Evolutionary conservation across 1,140 invertebrate species (phyloP).

Genomic region (Macrotrachela quadricornifera): DNA sequence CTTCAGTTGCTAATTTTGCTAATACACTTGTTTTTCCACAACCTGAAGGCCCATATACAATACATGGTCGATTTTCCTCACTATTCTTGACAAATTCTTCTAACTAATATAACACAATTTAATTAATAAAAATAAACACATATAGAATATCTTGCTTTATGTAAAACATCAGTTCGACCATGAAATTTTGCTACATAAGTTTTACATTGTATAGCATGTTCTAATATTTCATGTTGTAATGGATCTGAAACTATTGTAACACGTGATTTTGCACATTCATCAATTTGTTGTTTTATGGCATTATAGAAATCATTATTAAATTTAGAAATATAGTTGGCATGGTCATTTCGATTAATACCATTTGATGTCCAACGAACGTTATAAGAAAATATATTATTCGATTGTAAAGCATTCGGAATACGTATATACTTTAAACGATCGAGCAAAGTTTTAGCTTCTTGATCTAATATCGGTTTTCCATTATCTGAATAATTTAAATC

Average conservation of each 20-base stretch:
- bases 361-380: too few species aligned
- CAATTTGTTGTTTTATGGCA: too few species aligned
- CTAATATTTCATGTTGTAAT: constrained; percentile 7
- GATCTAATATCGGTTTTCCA: neutral
- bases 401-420: too few species aligned
- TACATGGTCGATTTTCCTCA: constrained; percentile 26
- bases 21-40: constrained; percentile 22
- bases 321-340: too few species aligned
- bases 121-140: neutral
- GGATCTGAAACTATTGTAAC: too few species aligned
- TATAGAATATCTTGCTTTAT: neutral
- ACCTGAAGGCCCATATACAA: constrained; percentile 17
- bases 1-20: constrained; percentile 15
- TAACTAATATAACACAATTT: neutral
- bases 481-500: too few species aligned
- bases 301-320: too few species aligned
- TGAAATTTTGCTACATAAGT: constrained; percentile 6
- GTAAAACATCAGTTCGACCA: constrained; percentile 12
- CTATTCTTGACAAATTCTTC: constrained; percentile 33
- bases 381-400: too few species aligned
- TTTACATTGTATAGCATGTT: constrained; percentile 7
- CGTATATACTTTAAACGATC: constrained; percentile 8
- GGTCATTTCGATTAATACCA: too few species aligned
- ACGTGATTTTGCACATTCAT: too few species aligned
- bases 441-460: neutral